Conservation (phyloP, 2,888 invertebrate species). For the Pherbina coryleti region DNA sequence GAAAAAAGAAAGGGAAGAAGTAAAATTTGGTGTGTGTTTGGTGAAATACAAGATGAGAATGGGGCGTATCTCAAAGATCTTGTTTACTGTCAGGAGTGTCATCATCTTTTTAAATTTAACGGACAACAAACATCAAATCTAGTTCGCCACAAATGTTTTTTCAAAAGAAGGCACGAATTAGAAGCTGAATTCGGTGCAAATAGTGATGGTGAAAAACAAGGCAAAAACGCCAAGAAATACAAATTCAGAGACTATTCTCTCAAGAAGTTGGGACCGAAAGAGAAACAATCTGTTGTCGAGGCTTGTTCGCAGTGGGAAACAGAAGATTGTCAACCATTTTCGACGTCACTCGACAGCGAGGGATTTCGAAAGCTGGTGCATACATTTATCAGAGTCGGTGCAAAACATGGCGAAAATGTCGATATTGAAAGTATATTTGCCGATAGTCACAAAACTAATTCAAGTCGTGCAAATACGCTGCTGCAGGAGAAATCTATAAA, state of each 20-base stretch:
- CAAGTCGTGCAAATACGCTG: neutral
- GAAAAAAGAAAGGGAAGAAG: constrained; percentile 23
- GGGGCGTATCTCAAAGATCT: neutral
- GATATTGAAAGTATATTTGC: neutral
- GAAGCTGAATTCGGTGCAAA: too few relatives aligned
- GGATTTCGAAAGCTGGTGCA: neutral
- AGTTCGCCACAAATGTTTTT: constrained; percentile 18
- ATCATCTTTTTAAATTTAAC: constrained; percentile 16
- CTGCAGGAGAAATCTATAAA: neutral
- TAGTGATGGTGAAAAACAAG: too few relatives aligned
- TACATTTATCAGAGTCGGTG: neutral
- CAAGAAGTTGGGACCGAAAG: too few relatives aligned
- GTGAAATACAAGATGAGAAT: constrained; percentile 17
- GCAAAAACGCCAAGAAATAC: too few relatives aligned
- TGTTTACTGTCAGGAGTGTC: constrained; percentile 16
- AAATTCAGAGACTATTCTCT: too few relatives aligned
- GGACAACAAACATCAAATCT: constrained; percentile 28
- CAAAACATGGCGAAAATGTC: constrained; percentile 8
- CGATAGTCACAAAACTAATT: neutral
- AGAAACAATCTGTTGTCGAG: too few relatives aligned
- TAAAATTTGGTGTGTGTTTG: constrained; percentile 20
- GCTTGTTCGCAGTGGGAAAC: neutral
- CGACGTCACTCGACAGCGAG: neutral
- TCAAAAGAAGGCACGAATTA: neutral
- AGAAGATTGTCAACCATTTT: neutral